phyloP scores from a whole-genome alignment of 2,113 vertebrate genomes.

The Thamnaconus septentrionalis region DNA sequence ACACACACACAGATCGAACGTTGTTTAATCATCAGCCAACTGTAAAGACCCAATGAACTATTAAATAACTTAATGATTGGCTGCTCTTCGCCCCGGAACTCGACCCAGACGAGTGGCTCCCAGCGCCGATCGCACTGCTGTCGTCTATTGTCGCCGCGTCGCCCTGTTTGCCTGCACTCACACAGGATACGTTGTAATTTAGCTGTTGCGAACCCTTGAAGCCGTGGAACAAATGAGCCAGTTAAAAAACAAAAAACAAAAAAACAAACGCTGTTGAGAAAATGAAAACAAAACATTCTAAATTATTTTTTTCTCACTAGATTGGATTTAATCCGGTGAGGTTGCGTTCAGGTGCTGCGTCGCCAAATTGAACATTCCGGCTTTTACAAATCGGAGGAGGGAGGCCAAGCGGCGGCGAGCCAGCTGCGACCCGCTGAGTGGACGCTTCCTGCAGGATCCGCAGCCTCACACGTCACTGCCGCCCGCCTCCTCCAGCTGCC shows the following conservation, averaged over 20 bases:
- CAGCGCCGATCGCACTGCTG: slow-evolving; percentile 40
- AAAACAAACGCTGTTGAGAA: no score
- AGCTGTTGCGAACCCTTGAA: slow-evolving; percentile 23
- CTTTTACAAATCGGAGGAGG: slow-evolving; percentile 6
- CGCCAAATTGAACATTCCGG: no score
- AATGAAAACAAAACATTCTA: no score
- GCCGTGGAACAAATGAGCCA: neutral
- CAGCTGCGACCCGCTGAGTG: no score
- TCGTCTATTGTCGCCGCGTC: slow-evolving; percentile 15
- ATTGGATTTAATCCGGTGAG: no score
- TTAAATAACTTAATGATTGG: slow-evolving; percentile 73
- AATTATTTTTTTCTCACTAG: no score
- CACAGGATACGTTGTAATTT: slow-evolving; percentile 12
- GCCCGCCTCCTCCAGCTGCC: slow-evolving; percentile 17
- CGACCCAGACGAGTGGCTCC: slow-evolving; percentile 41
- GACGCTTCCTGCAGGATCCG: neutral
- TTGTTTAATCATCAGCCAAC: slow-evolving; percentile 70
- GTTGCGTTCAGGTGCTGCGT: no score
- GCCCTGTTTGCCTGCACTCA: slow-evolving; percentile 1
- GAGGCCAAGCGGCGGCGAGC: no score
- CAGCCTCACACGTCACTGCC: slow-evolving; percentile 3
- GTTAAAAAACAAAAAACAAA: no score
- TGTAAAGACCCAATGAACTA: slow-evolving; percentile 70
- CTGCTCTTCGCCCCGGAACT: slow-evolving; percentile 49
- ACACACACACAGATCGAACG: slow-evolving; percentile 51